Percentiles rank a stretch among this genome's conserved stretches.
Conservation (phyloP, 2,113 vertebrate genomes). For the Chloroceryle aenea region DNA sequence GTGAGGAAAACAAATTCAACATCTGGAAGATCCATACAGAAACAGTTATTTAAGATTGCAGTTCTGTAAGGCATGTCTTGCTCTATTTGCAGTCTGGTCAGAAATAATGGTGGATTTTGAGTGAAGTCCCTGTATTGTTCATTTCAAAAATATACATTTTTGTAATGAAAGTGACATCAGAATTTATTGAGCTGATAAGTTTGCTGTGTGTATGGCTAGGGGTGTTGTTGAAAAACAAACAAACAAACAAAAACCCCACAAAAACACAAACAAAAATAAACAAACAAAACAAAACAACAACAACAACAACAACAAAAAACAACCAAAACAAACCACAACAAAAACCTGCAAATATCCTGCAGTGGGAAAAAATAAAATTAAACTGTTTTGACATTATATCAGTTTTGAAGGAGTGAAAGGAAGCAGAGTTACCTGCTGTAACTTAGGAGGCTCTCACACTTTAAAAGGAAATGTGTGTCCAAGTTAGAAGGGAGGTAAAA, state of each 20-base stretch:
- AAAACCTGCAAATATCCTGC: neutral
- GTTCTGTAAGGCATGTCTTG: neutral
- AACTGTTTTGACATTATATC: neutral
- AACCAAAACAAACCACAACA: too few relatives aligned
- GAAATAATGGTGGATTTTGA: neutral
- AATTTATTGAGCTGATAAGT: neutral
- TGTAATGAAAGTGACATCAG: neutral
- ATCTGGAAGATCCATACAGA: neutral
- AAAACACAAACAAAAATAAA: too few relatives aligned
- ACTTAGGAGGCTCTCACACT: neutral
- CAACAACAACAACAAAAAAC: too few relatives aligned
- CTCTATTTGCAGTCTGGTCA: neutral
- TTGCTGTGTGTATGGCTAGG: neutral
- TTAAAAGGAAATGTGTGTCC: neutral
- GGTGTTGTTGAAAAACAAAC: neutral
- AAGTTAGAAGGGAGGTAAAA: neutral
- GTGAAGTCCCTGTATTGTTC: neutral
- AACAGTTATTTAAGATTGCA: neutral
- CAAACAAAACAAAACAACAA: too few relatives aligned
- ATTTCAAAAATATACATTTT: neutral
- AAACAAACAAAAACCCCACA: neutral
- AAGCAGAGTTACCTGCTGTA: neutral
- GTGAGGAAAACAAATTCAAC: neutral
- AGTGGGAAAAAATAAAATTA: neutral
- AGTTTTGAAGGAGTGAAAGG: neutral